Evolutionary conservation across 2,113 vertebrate genomes (phyloP).

Genomic region (Agelaius tricolor): DNA sequence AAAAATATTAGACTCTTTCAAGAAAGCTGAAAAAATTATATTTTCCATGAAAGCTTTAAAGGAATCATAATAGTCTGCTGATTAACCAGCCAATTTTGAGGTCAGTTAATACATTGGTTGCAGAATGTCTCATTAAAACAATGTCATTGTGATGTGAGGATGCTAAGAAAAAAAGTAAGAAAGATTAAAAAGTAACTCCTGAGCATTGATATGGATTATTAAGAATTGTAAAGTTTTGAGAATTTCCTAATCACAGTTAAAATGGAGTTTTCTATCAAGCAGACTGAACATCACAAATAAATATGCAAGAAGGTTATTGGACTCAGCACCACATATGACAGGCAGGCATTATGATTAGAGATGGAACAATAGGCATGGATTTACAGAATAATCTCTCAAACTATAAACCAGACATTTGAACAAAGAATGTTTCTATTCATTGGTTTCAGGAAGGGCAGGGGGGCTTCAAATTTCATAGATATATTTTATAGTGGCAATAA

Average conservation of each 20-base stretch:
- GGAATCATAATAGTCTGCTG: neutral
- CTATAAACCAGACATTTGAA: neutral
- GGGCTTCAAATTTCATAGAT: neutral
- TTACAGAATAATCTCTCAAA: neutral
- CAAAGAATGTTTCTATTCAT: neutral
- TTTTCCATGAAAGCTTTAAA: neutral
- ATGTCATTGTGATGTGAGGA: neutral
- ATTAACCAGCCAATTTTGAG: neutral
- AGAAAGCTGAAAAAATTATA: neutral
- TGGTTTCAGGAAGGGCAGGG: neutral
- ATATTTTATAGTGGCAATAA: neutral
- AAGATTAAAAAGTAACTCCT: neutral
- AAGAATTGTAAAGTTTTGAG: neutral
- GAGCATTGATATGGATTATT: neutral
- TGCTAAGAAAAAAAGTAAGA: neutral
- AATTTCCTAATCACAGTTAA: neutral
- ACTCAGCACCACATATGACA: neutral
- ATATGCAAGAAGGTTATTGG: neutral
- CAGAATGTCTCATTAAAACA: neutral
- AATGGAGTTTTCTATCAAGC: neutral
- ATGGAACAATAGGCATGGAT: neutral
- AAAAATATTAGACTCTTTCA: neutral
- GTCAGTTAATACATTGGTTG: neutral
- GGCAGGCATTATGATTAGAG: accelerated
- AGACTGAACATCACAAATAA: neutral